Percentiles rank a stretch among this genome's conserved stretches.
These are phyloP conservation scores for Leptatherina wallacei DNA, from an alignment of 2,797 vertebrate genomes.

Conservation along the genomic window DNA sequence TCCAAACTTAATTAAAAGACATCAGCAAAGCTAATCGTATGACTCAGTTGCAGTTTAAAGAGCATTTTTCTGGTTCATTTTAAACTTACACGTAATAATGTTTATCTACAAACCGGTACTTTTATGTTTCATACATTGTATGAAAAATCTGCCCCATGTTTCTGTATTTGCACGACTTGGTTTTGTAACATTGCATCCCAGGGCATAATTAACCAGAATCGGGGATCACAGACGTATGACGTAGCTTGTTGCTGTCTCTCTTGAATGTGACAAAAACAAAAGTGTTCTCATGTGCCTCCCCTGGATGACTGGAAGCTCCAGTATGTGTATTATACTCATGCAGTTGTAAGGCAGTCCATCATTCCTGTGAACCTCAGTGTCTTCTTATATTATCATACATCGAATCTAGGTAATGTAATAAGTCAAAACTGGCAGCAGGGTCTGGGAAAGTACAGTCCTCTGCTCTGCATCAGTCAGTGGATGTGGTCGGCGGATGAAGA, in stretches of 20 bases:
- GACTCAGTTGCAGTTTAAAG: neutral
- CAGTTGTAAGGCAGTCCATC: constrained; percentile 33
- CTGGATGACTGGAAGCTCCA: constrained; percentile 33
- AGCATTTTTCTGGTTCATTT: neutral
- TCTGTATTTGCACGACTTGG: neutral
- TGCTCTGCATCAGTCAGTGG: constrained; percentile 54
- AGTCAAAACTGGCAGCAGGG: constrained; percentile 57
- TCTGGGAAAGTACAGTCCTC: constrained; percentile 68
- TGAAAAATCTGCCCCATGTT: neutral
- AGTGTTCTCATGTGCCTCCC: constrained; percentile 43
- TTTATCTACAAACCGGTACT: neutral
- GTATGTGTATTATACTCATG: constrained; percentile 37
- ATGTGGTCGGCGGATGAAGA: constrained; percentile 63
- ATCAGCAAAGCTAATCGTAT: neutral
- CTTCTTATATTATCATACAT: constrained; percentile 64
- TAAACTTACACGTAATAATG: neutral
- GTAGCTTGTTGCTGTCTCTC: too few relatives aligned
- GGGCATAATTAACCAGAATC: neutral
- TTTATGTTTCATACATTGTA: neutral
- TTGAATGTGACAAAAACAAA: constrained; percentile 40
- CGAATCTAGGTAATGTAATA: constrained; percentile 61
- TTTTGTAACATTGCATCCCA: neutral
- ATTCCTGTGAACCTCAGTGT: constrained; percentile 53
- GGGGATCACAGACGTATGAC: neutral
- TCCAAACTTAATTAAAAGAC: neutral